Percentiles rank a stretch among this genome's conserved stretches.
Evolutionary conservation across 30 jellyfish, hydroid and myxozoan species (phyloP).

Genomic region (Hydractinia echinata): DNA sequence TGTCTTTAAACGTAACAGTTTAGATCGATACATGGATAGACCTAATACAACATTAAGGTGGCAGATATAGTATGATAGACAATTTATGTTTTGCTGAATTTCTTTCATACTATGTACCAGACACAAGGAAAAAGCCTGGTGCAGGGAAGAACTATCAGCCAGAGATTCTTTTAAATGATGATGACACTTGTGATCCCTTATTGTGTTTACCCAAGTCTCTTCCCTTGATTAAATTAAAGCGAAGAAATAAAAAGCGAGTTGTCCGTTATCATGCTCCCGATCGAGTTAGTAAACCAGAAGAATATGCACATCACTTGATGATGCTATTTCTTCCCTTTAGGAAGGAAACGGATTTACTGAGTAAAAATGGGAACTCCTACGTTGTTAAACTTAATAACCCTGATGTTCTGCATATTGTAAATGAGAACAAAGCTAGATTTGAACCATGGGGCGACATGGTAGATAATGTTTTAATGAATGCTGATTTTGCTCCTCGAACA

Average conservation of each 20-base stretch:
- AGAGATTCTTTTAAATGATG: conserved; percentile 8
- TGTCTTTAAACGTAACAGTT: conserved; percentile 10
- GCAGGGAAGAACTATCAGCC: background rate
- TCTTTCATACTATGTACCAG: conserved; percentile 15
- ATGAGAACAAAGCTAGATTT: too few species aligned
- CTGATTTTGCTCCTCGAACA: too few species aligned
- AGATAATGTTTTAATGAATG: too few species aligned
- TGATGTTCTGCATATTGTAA: too few species aligned
- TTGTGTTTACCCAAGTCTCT: background rate
- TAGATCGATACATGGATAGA: conserved; percentile 31
- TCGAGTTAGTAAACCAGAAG: background rate
- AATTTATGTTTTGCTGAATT: conserved; percentile 2
- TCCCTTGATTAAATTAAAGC: conserved; percentile 7
- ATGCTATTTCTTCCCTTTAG: too few species aligned
- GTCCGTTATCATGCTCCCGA: conserved; percentile 21
- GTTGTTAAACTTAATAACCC: too few species aligned
- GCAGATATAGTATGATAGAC: conserved; percentile 14
- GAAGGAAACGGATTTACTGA: too few species aligned
- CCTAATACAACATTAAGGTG: conserved; percentile 21
- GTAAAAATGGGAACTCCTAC: too few species aligned
- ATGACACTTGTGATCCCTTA: conserved; percentile 1
- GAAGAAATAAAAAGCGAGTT: conserved; percentile 10
- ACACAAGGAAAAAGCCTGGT: conserved; percentile 15
- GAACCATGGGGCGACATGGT: too few species aligned
- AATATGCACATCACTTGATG: too few species aligned